Percentiles rank a stretch among this genome's conserved stretches.
These are phyloP conservation scores for Lysandra bellargus DNA, from an alignment of 2,888 invertebrate genomes.

Conservation along the genomic window DNA sequence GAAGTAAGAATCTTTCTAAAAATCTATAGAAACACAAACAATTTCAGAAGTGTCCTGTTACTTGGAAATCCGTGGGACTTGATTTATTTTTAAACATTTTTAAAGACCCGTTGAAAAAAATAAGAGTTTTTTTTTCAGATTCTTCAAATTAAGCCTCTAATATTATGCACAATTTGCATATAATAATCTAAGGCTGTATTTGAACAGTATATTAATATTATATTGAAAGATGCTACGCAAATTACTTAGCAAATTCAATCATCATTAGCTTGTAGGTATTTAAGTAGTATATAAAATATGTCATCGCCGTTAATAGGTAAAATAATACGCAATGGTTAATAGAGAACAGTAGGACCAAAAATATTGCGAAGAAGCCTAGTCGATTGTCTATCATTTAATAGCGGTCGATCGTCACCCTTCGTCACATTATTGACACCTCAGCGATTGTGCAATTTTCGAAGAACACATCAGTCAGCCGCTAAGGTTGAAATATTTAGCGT, in stretches of 20 bases:
- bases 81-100: no score
- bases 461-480: constrained; percentile 72
- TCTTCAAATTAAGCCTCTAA: no score
- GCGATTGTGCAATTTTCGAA: constrained; percentile 75
- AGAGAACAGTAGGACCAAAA: constrained; percentile 45
- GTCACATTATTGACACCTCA: constrained; percentile 72
- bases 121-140: no score
- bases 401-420: constrained; percentile 58
- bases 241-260: neutral
- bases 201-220: no score
- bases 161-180: no score
- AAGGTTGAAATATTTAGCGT: constrained; percentile 80
- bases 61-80: no score
- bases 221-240: neutral
- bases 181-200: neutral
- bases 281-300: neutral
- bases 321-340: constrained; percentile 40
- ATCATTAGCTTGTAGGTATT: neutral
- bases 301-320: neutral
- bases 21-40: no score
- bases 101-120: no score
- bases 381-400: constrained; percentile 55
- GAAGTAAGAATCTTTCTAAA: no score
- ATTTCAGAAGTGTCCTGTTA: no score
- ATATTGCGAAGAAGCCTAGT: constrained; percentile 46